Conservation (phyloP, 2,113 vertebrate species). For the Andinoacara biseriatus region DNA sequence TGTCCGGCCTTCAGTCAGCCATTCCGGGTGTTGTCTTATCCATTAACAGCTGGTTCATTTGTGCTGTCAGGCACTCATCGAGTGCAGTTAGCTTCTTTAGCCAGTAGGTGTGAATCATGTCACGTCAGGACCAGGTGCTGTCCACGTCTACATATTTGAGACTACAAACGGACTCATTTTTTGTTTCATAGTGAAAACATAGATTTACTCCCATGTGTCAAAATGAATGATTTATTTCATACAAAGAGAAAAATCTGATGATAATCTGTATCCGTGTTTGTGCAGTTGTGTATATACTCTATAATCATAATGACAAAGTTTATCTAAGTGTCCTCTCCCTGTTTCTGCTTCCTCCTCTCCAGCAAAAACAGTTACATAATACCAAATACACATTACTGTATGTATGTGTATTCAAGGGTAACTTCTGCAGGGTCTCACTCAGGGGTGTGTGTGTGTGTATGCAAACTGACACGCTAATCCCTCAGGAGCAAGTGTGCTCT, state of each 20-base stretch:
- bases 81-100: too few relatives aligned
- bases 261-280: not conserved
- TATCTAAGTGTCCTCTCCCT: conserved; percentile 35
- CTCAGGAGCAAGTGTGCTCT: conserved; percentile 38
- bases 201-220: not conserved
- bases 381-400: conserved; percentile 16
- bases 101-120: too few relatives aligned
- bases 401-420: conserved; percentile 47
- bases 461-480: conserved; percentile 51
- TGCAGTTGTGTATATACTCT: not conserved
- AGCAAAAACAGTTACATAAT: conserved; percentile 54
- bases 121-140: too few relatives aligned
- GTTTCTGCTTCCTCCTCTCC: conserved; percentile 18
- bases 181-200: not conserved
- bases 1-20: too few relatives aligned
- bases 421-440: conserved; percentile 42
- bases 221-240: not conserved
- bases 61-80: too few relatives aligned
- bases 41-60: too few relatives aligned
- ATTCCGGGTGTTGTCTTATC: too few relatives aligned
- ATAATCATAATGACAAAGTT: not conserved
- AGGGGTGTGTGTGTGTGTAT: not conserved
- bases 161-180: too few relatives aligned
- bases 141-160: too few relatives aligned
- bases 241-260: not conserved